Evolutionary conservation across 2,113 vertebrate species (phyloP), one percentile per base, ranked within the genome.

Genomic region (Ammodytes marinus): DNA sequence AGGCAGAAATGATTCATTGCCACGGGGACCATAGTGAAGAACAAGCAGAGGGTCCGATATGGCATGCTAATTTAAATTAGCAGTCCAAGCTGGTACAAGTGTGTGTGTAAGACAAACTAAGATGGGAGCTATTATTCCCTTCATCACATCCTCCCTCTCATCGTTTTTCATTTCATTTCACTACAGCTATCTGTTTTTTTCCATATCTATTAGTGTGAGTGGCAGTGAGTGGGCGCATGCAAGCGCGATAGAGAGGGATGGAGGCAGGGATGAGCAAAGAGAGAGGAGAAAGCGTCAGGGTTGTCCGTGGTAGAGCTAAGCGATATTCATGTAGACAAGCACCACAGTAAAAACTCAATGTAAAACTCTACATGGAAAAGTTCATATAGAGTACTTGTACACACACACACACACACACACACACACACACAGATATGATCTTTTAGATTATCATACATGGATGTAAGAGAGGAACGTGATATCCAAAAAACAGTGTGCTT

Each of bases 101-200:
- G 73, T 75, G 63, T 83, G 64, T 50, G 66, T 27, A 27, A 27
- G 27, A 27, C 68, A 76, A 77, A 74, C 49, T 11, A 37, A 79
- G 69, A 70, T 10, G 12, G 45, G 12, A 64, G 66, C 58, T 60
- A 55, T 82, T 83, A 72, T 73, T 77, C 75, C 69, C 52, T 46
- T 71, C 72, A 49, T 69, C 72, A 80, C 69, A 57, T 88, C 68
- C 83, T 55, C 83, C 68, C 83, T 55, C 83, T 85, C 57, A 53
- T 71, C 11, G 27, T 74, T 74, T 84, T 86, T 78, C 64, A 55
- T 86, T 85, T 65, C 49, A 49, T 82, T 84, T 84, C 74, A 80
- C 79, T 85, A 87, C 72, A 80, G 76, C 75, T 40, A 54, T 69
- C 57, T 87, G 74, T 83, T 88, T 86, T 88, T 86, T 88, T 77